A percentile compares a stretch with the other conserved stretches of the same genome.
phyloP scores from a whole-genome alignment of 2,888 invertebrate species.

The Cartodere bifasciata region DNA sequence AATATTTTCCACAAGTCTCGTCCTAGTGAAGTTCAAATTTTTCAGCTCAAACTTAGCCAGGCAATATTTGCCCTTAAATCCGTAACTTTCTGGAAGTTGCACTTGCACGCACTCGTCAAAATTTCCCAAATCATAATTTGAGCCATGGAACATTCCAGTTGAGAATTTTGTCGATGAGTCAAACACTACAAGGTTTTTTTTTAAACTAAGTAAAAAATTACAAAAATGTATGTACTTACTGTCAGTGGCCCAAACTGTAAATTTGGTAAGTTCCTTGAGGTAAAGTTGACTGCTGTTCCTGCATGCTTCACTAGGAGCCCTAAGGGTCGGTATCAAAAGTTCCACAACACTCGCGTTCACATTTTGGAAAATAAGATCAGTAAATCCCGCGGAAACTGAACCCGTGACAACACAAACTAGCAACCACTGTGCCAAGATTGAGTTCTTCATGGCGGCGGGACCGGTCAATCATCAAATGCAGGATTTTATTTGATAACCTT shows the following conservation, averaged over 20 bases:
- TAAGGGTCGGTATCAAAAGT: constrained; percentile 18
- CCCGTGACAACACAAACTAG: too few relatives aligned
- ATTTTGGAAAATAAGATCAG: too few relatives aligned
- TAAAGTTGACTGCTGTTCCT: constrained; percentile 22
- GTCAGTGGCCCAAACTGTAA: constrained; percentile 24
- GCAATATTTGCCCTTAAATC: constrained; percentile 50
- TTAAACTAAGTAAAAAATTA: too few relatives aligned
- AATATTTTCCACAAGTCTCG: constrained; percentile 5
- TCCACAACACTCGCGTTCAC: too few relatives aligned
- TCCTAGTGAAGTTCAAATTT: neutral
- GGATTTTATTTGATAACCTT: too few relatives aligned
- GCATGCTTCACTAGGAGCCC: constrained; percentile 18
- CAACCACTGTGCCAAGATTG: too few relatives aligned
- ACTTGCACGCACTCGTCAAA: constrained; percentile 53
- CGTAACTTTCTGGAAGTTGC: constrained; percentile 17
- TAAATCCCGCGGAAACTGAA: too few relatives aligned
- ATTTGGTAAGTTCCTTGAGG: constrained; percentile 19
- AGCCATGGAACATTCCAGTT: constrained; percentile 50
- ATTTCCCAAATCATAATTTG: constrained; percentile 55
- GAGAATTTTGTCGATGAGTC: constrained; percentile 59
- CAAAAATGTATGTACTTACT: constrained; percentile 24
- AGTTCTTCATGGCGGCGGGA: too few relatives aligned
- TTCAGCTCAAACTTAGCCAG: constrained; percentile 39
- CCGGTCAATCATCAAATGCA: too few relatives aligned
- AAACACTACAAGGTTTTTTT: constrained; percentile 47